Conservation (phyloP, 1,140 invertebrate species). For the Varroa destructor region DNA sequence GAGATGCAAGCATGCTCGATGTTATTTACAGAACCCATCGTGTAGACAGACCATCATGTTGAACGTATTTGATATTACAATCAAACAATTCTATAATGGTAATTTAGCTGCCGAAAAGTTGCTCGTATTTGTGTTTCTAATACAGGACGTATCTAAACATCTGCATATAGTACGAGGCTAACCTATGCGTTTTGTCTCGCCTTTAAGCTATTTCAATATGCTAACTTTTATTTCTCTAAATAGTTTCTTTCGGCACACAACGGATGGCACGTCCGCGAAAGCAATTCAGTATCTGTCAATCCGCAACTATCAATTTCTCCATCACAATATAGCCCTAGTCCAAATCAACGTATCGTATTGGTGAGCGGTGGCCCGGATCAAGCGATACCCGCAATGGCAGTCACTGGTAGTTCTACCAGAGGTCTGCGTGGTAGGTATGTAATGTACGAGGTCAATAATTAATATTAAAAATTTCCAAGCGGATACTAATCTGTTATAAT, state of each 20-base stretch:
- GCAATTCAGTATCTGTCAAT: background rate
- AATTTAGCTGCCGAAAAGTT: too few relatives aligned
- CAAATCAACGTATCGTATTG: slow-evolving; percentile 2
- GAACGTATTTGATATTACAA: too few relatives aligned
- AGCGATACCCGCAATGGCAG: background rate
- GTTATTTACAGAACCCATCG: too few relatives aligned
- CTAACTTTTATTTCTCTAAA: background rate
- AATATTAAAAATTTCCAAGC: background rate
- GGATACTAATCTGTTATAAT: background rate
- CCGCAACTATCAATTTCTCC: slow-evolving; percentile 12
- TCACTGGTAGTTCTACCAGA: background rate
- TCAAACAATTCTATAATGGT: too few relatives aligned
- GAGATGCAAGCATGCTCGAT: too few relatives aligned
- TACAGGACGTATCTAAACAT: too few relatives aligned
- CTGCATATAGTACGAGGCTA: too few relatives aligned
- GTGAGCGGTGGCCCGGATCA: background rate
- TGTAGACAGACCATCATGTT: too few relatives aligned
- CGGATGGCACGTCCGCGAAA: slow-evolving; percentile 8
- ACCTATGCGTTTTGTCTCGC: too few relatives aligned
- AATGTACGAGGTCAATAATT: background rate
- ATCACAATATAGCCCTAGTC: background rate
- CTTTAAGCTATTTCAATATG: background rate
- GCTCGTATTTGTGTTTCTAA: too few relatives aligned
- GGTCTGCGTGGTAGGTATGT: background rate
- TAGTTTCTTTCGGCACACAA: slow-evolving; percentile 8